These are phyloP conservation scores for Acromyrmex charruanus DNA, from an alignment of 1,140 invertebrate species.

Conservation along the genomic window DNA sequence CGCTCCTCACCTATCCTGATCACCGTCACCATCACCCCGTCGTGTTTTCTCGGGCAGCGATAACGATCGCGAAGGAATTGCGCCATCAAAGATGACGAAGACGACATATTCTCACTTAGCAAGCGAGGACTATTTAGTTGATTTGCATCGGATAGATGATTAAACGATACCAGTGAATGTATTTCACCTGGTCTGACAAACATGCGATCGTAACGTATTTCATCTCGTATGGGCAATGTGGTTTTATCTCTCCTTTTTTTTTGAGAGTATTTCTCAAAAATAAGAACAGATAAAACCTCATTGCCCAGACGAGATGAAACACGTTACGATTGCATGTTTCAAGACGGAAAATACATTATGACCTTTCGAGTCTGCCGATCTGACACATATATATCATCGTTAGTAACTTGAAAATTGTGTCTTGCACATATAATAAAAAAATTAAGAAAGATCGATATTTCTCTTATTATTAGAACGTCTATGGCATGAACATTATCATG, in stretches of 20 bases:
- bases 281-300: no score
- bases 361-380: neutral
- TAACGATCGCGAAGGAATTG: conserved; percentile 58
- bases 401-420: neutral
- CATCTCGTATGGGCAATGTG: neutral
- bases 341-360: neutral
- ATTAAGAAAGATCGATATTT: conserved; percentile 8
- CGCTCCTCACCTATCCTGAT: neutral
- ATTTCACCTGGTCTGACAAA: neutral
- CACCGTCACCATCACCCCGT: neutral
- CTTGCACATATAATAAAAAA: conserved; percentile 19
- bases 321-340: no score
- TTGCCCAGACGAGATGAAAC: no score
- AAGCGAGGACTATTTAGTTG: neutral
- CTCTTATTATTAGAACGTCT: neutral
- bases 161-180: neutral
- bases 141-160: neutral
- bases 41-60: neutral
- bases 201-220: neutral
- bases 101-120: neutral
- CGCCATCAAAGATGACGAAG: conserved; percentile 52
- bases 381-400: neutral
- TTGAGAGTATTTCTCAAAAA: no score
- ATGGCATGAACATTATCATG: neutral
- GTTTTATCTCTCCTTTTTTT: neutral